A percentile compares a stretch with the other conserved stretches of the same genome.
These are phyloP conservation scores for Aromia moschata DNA, from an alignment of 2,888 invertebrate genomes.

Conservation along the genomic window DNA sequence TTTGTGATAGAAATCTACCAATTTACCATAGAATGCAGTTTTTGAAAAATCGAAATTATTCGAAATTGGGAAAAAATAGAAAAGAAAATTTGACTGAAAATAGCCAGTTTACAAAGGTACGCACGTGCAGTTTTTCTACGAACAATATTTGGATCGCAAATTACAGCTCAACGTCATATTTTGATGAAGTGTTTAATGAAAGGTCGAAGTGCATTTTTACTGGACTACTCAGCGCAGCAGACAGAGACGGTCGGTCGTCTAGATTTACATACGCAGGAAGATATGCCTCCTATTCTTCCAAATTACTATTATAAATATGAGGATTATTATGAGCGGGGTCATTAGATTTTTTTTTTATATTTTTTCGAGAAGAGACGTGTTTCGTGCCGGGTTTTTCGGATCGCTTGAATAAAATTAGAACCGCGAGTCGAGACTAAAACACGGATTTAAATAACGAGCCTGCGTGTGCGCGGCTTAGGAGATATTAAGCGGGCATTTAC, in stretches of 20 bases:
- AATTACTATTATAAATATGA: conserved; percentile 41
- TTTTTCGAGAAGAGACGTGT: conserved; percentile 14
- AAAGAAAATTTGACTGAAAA: too few species aligned
- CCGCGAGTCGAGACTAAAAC: background rate
- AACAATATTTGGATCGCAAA: too few species aligned
- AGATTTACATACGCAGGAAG: conserved; percentile 26
- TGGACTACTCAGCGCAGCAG: too few species aligned
- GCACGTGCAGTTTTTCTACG: too few species aligned
- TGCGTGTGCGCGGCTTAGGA: background rate
- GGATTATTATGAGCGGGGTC: conserved; percentile 39
- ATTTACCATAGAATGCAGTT: too few species aligned
- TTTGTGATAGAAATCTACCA: too few species aligned
- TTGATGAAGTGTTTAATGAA: too few species aligned
- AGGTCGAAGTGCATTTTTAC: too few species aligned
- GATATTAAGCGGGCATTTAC: conserved; percentile 5
- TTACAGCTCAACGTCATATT: too few species aligned
- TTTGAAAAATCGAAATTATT: too few species aligned
- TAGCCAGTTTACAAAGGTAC: too few species aligned
- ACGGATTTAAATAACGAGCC: conserved; percentile 8
- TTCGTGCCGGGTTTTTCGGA: conserved; percentile 28
- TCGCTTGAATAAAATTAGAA: conserved; percentile 26
- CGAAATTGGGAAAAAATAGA: too few species aligned
- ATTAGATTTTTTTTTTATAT: conserved; percentile 35
- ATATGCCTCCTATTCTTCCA: conserved; percentile 34
- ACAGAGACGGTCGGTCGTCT: conserved; percentile 19